Conservation (phyloP, 2,113 vertebrate species). For the Chaetura pelagica region DNA sequence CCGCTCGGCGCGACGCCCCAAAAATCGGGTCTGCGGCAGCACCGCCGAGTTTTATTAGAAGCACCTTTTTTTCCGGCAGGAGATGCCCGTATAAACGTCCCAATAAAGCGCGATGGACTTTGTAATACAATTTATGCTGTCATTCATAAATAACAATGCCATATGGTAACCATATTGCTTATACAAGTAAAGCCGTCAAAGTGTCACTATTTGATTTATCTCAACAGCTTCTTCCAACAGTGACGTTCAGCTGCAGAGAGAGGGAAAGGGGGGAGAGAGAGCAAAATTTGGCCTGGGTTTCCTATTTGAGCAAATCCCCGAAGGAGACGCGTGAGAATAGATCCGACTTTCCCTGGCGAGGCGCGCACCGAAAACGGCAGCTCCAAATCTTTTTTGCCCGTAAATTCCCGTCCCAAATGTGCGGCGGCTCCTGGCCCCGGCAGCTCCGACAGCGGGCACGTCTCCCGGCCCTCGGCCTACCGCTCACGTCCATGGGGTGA, state of each 20-base stretch:
- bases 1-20: neutral
- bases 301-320: neutral
- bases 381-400: accelerated
- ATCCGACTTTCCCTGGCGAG: neutral
- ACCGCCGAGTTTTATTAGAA: constrained; percentile 9
- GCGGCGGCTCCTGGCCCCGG: accelerated
- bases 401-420: neutral
- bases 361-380: accelerated
- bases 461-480: neutral
- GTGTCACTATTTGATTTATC: constrained; percentile 82
- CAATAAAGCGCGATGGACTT: constrained; percentile 67
- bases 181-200: constrained; percentile 80
- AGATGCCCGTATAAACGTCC: constrained; percentile 24
- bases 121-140: constrained; percentile 80
- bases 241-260: constrained; percentile 50
- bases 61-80: constrained; percentile 24
- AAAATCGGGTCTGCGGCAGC: neutral
- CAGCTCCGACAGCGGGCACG: neutral
- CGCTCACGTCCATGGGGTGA: accelerated
- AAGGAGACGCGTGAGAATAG: neutral
- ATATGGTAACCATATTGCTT: constrained; percentile 85
- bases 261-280: neutral
- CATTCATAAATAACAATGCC: constrained; percentile 85
- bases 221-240: constrained; percentile 79
- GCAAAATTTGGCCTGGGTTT: constrained; percentile 38